Evolutionary conservation across 1,140 invertebrate genomes (phyloP).

Genomic region (Drosophila pandora): DNA sequence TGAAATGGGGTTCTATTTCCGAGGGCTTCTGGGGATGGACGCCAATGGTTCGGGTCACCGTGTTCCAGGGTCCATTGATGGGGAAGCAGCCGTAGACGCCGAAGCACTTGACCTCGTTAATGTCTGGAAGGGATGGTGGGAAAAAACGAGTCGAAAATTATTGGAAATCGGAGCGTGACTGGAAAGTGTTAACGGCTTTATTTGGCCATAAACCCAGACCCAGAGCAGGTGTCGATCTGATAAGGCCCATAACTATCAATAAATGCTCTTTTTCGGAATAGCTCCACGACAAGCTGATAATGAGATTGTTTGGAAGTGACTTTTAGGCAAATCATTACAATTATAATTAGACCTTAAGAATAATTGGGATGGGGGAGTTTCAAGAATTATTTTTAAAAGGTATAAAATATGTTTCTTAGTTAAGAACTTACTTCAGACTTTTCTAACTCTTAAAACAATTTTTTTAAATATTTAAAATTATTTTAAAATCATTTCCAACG

Average conservation of each 20-base stretch:
- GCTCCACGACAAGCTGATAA: too few species aligned
- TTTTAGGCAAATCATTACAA: too few species aligned
- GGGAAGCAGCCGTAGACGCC: conserved; percentile 93
- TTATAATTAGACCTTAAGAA: too few species aligned
- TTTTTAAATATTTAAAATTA: neutral
- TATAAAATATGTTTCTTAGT: too few species aligned
- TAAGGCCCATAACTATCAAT: neutral
- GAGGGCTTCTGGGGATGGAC: conserved; percentile 89
- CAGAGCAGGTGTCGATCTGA: neutral
- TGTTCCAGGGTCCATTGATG: conserved; percentile 91
- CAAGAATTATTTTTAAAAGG: too few species aligned
- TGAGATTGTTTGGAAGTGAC: too few species aligned
- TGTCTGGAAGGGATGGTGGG: conserved; percentile 64
- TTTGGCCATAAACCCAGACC: conserved; percentile 10
- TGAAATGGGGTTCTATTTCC: conserved; percentile 85
- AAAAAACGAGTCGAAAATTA: neutral
- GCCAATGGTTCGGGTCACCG: conserved; percentile 90
- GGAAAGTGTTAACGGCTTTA: neutral
- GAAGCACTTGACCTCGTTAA: conserved; percentile 87
- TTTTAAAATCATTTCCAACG: neutral
- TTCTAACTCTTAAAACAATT: too few species aligned
- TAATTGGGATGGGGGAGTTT: too few species aligned
- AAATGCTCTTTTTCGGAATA: neutral
- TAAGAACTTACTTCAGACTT: too few species aligned
- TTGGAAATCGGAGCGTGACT: neutral